Percentiles rank a stretch among this genome's conserved stretches.
Evolutionary conservation across 2,888 invertebrate genomes (phyloP).

Genomic region (Leucozona laternaria): DNA sequence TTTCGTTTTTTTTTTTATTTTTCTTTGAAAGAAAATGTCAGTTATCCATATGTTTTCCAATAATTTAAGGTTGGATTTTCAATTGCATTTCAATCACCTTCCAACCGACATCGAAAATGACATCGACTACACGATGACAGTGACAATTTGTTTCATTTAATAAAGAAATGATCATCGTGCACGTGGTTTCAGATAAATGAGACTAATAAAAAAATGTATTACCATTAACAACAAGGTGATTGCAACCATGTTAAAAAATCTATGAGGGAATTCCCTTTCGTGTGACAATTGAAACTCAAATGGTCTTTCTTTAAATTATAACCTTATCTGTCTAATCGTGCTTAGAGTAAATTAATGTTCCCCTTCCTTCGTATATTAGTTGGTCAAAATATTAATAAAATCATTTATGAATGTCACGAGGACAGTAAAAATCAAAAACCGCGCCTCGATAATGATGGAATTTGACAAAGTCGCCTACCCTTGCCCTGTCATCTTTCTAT

Average conservation of each 20-base stretch:
- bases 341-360: neutral
- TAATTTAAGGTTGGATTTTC: constrained; percentile 53
- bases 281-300: constrained; percentile 36
- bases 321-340: constrained; percentile 30
- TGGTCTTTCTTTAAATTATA: constrained; percentile 50
- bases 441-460: constrained; percentile 50
- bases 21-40: no score
- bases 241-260: constrained; percentile 28
- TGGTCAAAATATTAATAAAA: constrained; percentile 28
- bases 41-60: no score
- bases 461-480: constrained; percentile 49
- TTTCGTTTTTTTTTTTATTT: no score
- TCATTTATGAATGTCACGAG: constrained; percentile 56
- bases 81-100: constrained; percentile 42
- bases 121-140: constrained; percentile 10
- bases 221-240: constrained; percentile 38
- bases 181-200: constrained; percentile 63
- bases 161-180: constrained; percentile 64
- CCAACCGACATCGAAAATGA: neutral
- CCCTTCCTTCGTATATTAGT: neutral
- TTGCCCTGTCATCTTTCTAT: constrained; percentile 25
- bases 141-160: constrained; percentile 66
- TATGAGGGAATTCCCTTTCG: constrained; percentile 11
- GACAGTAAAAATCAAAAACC: constrained; percentile 61
- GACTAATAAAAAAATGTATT: constrained; percentile 54